Percentiles rank a stretch among this genome's conserved stretches.
Evolutionary conservation across 2,888 invertebrate genomes (phyloP).

Genomic region (Drosophila mercatorum): DNA sequence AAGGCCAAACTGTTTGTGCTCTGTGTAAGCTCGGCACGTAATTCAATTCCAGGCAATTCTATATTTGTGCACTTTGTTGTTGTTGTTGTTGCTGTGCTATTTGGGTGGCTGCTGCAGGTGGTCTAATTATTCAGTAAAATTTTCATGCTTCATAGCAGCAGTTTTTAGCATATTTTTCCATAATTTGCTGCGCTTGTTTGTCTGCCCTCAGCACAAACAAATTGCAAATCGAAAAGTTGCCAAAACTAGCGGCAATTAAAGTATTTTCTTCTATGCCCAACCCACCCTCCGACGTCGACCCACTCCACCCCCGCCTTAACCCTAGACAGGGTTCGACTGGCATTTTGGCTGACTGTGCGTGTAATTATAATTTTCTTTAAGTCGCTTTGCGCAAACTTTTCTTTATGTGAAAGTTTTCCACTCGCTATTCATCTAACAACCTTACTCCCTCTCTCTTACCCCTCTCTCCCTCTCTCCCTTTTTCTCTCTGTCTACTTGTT

Average conservation of each 20-base stretch:
- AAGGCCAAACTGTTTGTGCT: slow-evolving; percentile 29
- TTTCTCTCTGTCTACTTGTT: slow-evolving; percentile 48
- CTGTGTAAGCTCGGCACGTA: slow-evolving; percentile 58
- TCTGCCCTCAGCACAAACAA: slow-evolving; percentile 67
- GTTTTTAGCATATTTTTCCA: slow-evolving; percentile 67
- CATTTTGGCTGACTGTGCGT: slow-evolving; percentile 78
- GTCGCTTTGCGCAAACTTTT: slow-evolving; percentile 76
- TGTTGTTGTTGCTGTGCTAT: slow-evolving; percentile 8
- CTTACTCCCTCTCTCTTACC: not conserved
- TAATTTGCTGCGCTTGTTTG: slow-evolving; percentile 72
- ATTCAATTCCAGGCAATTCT: slow-evolving; percentile 71
- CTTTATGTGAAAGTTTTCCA: slow-evolving; percentile 75
- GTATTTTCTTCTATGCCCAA: slow-evolving; percentile 60
- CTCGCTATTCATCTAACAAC: slow-evolving; percentile 46
- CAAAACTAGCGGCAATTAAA: slow-evolving; percentile 76
- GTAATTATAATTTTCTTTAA: slow-evolving; percentile 79
- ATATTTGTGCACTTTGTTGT: slow-evolving; percentile 32
- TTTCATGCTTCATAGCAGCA: slow-evolving; percentile 61
- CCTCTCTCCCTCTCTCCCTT: not conserved
- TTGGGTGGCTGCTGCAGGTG: slow-evolving; percentile 37
- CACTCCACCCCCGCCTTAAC: slow-evolving; percentile 8
- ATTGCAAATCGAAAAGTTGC: slow-evolving; percentile 74
- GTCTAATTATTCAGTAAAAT: slow-evolving; percentile 67
- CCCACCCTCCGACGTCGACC: not conserved
- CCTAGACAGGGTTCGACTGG: slow-evolving; percentile 44